Conservation (phyloP, 2,888 invertebrate genomes). For the Drepanosiphum platanoidis region DNA sequence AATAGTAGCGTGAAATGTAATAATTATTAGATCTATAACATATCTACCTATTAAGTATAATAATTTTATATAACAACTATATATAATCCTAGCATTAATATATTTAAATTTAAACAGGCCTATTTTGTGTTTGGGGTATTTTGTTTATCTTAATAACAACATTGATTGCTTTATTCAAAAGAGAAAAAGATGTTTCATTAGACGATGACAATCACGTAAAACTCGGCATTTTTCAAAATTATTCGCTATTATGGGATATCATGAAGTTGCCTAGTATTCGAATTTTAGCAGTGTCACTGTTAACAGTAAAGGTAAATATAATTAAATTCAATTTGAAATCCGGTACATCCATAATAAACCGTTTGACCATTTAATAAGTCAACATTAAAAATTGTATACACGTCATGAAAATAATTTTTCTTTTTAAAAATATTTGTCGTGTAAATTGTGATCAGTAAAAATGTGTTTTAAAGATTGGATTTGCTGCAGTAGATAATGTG, state of each 20-base stretch:
- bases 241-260: conserved; percentile 83
- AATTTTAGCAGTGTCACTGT: conserved; percentile 79
- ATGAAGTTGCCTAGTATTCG: conserved; percentile 84
- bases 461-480: conserved; percentile 80
- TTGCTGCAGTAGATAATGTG: conserved; percentile 93
- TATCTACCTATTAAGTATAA: too few species aligned
- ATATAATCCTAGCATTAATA: conserved; percentile 57
- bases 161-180: conserved; percentile 67
- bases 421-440: too few species aligned
- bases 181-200: conserved; percentile 74
- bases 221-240: conserved; percentile 73
- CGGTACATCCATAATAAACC: too few species aligned
- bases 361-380: too few species aligned
- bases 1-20: too few species aligned
- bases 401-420: too few species aligned
- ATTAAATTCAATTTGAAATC: neutral
- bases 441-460: neutral
- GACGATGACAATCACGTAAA: conserved; percentile 70
- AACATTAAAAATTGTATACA: too few species aligned
- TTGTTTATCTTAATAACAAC: conserved; percentile 91
- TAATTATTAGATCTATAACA: too few species aligned
- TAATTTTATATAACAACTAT: too few species aligned
- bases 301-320: conserved; percentile 73
- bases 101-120: conserved; percentile 72
- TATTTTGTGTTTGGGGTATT: conserved; percentile 94